Evolutionary conservation across 1,140 invertebrate genomes (phyloP).

Genomic region (Mylabris phalerata): DNA sequence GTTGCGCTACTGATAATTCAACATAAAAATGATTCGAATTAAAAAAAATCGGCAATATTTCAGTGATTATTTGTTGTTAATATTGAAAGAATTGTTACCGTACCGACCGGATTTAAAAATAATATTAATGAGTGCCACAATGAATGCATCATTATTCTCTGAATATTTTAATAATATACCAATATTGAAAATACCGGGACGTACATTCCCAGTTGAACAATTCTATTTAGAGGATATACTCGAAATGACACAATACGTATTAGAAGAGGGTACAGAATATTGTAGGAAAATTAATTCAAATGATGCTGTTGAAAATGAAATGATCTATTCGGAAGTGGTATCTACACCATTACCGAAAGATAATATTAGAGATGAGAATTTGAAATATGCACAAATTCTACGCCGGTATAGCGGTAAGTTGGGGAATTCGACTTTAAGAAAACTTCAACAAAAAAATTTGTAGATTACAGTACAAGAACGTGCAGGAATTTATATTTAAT

Average conservation of each 20-base stretch:
- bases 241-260: conserved; percentile 57
- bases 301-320: conserved; percentile 52
- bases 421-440: background rate
- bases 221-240: conserved; percentile 71
- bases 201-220: conserved; percentile 76
- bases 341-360: conserved; percentile 47
- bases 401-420: conserved; percentile 49
- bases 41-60: conserved; percentile 14
- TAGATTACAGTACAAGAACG: conserved; percentile 54
- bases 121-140: conserved; percentile 81
- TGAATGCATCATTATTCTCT: conserved; percentile 73
- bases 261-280: conserved; percentile 65
- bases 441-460: background rate
- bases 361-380: conserved; percentile 60
- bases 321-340: conserved; percentile 45
- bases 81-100: conserved; percentile 65
- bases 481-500: conserved; percentile 71
- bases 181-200: conserved; percentile 65
- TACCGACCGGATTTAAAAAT: conserved; percentile 68
- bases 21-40: background rate
- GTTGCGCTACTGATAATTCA: background rate
- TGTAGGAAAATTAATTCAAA: conserved; percentile 55
- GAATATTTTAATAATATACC: conserved; percentile 68
- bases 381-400: conserved; percentile 57
- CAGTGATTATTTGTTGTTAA: conserved; percentile 75